Base-by-base conservation (phyloP, 2,888 invertebrate genomes). In the Tillus elongatus region DNA sequence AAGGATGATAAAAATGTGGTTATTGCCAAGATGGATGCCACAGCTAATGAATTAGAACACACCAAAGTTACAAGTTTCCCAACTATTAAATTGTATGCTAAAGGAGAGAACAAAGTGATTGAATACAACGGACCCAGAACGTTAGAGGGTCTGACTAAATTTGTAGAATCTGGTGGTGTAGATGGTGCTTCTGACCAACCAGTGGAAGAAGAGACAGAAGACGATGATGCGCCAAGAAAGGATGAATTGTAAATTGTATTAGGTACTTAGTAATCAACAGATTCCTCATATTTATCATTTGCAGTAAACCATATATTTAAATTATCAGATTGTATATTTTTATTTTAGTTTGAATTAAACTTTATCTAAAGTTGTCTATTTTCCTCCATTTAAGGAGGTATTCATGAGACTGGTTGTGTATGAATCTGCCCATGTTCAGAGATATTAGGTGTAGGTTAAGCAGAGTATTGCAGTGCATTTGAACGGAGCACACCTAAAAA, bases 1-100 rank as follows among this genome's bases (percentile, higher is more conserved):
- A 81, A 84, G 68, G 83, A 85, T 57, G 68, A 80, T 51, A 77
- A 77, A 4, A 79, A 80, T 46, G 74, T 97, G 43, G 76, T 98
- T 34, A 84, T 99, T 62, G 96, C 97, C 56, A 98, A 99, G 74
- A 96, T 99, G 75, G 98, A 99, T 70, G 84, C 97, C 44, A 98
- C 98, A 38, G 86, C 80, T 61, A 99, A 99, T 69, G 98, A 99
- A 72, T 70, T 98, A 51, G 93, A 93, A 58, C 90, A 91, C 70
- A 86, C 95, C 39, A 93, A 92, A 71, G 80, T 98, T 61, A 79
- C 82, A 47, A 90, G 86, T 52, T 96, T 91, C 83, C 95, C 95
- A 42, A 95, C 93, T 44, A 79, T 96, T 64, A 92, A 88, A 59
- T 73, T 90, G 57, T 99, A 91, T 77, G 84, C 87, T 53, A 96